Percentiles rank a stretch among this genome's conserved stretches.
Evolutionary conservation across 2,113 vertebrate species (phyloP).

Genomic region (Ornithorhynchus anatinus): DNA sequence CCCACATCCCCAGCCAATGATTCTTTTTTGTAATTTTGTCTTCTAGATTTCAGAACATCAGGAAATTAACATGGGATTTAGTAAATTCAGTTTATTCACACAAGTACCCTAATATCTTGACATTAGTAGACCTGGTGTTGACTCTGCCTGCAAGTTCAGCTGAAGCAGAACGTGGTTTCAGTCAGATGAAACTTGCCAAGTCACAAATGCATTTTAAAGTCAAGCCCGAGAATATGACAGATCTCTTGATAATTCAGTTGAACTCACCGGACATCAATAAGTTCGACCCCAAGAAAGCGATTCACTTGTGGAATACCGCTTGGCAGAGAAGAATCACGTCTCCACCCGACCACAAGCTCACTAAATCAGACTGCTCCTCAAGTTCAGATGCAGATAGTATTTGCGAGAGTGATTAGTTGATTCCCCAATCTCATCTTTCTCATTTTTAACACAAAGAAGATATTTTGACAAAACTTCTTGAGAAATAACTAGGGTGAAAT

Average conservation of each 20-base stretch:
- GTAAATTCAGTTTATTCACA: slow-evolving; percentile 64
- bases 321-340: slow-evolving; percentile 26
- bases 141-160: slow-evolving; percentile 60
- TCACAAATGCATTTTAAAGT: slow-evolving; percentile 27
- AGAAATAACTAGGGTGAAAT: neutral
- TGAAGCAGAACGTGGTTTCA: slow-evolving; percentile 60
- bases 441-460: neutral
- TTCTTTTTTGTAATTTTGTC: neutral
- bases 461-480: neutral
- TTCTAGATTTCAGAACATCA: slow-evolving; percentile 62
- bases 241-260: slow-evolving; percentile 66
- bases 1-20: too few species aligned
- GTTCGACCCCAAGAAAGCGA: slow-evolving; percentile 62
- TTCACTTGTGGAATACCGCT: slow-evolving; percentile 62
- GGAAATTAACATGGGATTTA: slow-evolving; percentile 61
- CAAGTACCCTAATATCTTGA: slow-evolving; percentile 67
- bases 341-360: neutral
- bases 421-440: neutral
- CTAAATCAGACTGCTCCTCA: slow-evolving; percentile 35
- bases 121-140: slow-evolving; percentile 59
- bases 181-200: slow-evolving; percentile 46
- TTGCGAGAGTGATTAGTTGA: slow-evolving; percentile 39
- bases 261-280: slow-evolving; percentile 64
- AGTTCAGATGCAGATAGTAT: slow-evolving; percentile 48
- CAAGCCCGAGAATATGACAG: slow-evolving; percentile 41